Conservation (phyloP, 2,797 vertebrate species). For the Catamblyrhynchus diadema region DNA sequence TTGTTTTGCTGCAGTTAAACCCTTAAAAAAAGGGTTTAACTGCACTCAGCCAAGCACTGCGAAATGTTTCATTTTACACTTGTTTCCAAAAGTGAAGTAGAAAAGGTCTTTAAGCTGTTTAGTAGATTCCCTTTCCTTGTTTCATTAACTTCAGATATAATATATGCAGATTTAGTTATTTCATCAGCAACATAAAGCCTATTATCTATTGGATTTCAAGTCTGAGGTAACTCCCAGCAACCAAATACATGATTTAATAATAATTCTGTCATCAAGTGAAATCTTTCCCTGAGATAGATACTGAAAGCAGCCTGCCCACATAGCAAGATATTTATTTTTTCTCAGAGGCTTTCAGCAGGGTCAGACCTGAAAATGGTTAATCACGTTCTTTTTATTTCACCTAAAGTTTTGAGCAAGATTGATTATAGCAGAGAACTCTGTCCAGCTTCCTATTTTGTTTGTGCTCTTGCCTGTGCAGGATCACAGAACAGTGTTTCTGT, state of each 20-base stretch:
- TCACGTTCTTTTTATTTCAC: not conserved
- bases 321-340: constrained; percentile 7
- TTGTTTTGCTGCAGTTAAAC: not conserved
- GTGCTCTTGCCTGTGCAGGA: not conserved
- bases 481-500: not conserved
- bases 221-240: constrained; percentile 53
- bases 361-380: not conserved
- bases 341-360: not conserved
- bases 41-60: not conserved
- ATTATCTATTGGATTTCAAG: constrained; percentile 31
- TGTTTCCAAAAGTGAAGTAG: not conserved
- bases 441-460: not conserved
- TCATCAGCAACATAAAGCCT: constrained; percentile 1
- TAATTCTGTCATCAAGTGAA: constrained; percentile 58
- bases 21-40: not conserved
- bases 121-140: not conserved
- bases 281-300: constrained; percentile 12
- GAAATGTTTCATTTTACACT: not conserved
- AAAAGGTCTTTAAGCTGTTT: not conserved
- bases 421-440: not conserved
- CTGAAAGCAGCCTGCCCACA: constrained; percentile 29
- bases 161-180: constrained; percentile 24
- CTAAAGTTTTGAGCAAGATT: not conserved
- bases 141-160: not conserved
- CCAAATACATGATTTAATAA: constrained; percentile 42